Conservation (phyloP, 1,140 invertebrate species). For the Listronotus bonariensis region DNA sequence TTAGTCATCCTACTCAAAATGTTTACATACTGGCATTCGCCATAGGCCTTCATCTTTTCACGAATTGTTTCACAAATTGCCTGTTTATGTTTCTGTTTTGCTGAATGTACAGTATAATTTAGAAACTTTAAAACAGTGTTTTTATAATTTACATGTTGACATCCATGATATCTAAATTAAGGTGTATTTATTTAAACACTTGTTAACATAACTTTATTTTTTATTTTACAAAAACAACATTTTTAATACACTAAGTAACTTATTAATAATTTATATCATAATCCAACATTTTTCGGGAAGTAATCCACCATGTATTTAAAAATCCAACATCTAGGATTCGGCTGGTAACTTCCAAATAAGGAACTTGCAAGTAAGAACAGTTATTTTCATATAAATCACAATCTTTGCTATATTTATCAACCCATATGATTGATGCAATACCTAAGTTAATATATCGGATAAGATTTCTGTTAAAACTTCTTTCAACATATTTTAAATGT, state of each 20-base stretch:
- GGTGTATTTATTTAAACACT: too few species aligned
- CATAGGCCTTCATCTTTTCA: too few species aligned
- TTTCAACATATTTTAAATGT: constrained; percentile 67
- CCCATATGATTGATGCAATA: constrained; percentile 75
- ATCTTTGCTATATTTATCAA: constrained; percentile 67
- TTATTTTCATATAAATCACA: constrained; percentile 72
- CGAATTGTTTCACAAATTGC: too few species aligned
- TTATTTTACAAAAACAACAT: constrained; percentile 1
- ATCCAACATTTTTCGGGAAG: constrained; percentile 72
- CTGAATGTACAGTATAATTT: too few species aligned
- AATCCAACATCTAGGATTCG: constrained; percentile 80
- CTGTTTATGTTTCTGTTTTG: too few species aligned
- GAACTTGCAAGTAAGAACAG: constrained; percentile 72
- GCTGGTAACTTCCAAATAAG: constrained; percentile 63
- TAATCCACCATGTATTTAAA: constrained; percentile 73
- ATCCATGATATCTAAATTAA: too few species aligned
- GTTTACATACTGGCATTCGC: too few species aligned
- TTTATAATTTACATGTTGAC: too few species aligned
- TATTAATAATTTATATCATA: constrained; percentile 73
- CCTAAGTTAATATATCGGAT: constrained; percentile 70
- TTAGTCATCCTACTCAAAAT: too few species aligned
- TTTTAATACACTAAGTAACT: not conserved
- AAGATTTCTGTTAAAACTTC: constrained; percentile 68
- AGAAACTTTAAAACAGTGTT: too few species aligned
- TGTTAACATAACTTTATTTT: constrained; percentile 11